phyloP scores from a whole-genome alignment of 2,888 invertebrate genomes.

The Nycteola revayana region DNA sequence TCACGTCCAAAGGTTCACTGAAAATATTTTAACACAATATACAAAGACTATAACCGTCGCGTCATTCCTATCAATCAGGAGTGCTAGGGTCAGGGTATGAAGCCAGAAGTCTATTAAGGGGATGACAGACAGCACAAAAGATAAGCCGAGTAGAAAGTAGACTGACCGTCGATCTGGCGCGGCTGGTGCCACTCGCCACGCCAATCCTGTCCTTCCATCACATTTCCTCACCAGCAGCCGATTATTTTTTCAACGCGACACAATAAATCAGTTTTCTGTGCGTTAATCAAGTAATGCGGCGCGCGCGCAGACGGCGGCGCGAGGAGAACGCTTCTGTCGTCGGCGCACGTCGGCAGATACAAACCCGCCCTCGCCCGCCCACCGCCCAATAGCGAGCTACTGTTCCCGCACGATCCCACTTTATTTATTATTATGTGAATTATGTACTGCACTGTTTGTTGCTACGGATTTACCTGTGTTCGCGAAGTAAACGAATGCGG shows the following conservation, averaged over 20 bases:
- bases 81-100: conserved; percentile 18
- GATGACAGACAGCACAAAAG: conserved; percentile 21
- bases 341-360: conserved; percentile 83
- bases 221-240: conserved; percentile 64
- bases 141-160: conserved; percentile 36
- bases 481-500: conserved; percentile 31
- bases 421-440: conserved; percentile 60
- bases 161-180: conserved; percentile 74
- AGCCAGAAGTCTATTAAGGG: conserved; percentile 17
- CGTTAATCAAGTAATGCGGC: conserved; percentile 61
- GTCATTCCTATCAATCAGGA: conserved; percentile 12
- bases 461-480: conserved; percentile 40
- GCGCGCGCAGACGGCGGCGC: conserved; percentile 71
- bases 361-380: conserved; percentile 52
- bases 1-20: conserved; percentile 1
- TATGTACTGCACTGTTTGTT: conserved; percentile 55
- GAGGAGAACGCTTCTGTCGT: conserved; percentile 87
- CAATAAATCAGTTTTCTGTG: conserved; percentile 77
- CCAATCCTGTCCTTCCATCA: conserved; percentile 79
- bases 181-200: conserved; percentile 73
- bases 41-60: conserved; percentile 4
- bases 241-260: conserved; percentile 80
- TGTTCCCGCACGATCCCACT: conserved; percentile 32
- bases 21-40: neutral
- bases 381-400: conserved; percentile 56